A percentile compares a stretch with the other conserved stretches of the same genome.
phyloP scores from a whole-genome alignment of 2,113 vertebrate species.

The Tachuris rubrigastra region DNA sequence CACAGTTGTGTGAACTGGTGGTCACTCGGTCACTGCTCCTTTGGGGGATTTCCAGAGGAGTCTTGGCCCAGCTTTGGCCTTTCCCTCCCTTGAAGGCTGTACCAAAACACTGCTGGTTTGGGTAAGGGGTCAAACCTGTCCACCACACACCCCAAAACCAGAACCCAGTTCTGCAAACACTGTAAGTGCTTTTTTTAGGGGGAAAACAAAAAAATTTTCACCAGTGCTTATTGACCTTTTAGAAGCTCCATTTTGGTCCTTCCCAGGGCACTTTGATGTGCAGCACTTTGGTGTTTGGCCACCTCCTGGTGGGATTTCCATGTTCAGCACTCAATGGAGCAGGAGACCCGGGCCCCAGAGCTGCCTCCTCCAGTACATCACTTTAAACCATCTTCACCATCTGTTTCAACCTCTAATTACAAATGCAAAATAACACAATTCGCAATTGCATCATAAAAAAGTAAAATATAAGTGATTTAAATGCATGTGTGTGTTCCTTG shows the following conservation, averaged over 20 bases:
- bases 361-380: background rate
- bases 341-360: background rate
- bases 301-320: background rate
- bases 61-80: background rate
- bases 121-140: accelerated
- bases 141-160: background rate
- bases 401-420: constrained; percentile 71
- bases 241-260: background rate
- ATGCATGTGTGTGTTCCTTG: constrained; percentile 61
- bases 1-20: accelerated
- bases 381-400: constrained; percentile 58
- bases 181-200: background rate
- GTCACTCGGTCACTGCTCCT: background rate
- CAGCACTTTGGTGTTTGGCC: background rate
- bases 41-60: background rate
- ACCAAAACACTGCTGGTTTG: background rate
- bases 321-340: background rate
- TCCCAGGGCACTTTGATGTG: background rate
- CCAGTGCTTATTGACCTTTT: background rate
- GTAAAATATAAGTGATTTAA: constrained; percentile 72
- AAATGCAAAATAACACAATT: constrained; percentile 73
- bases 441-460: constrained; percentile 70
- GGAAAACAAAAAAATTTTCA: background rate
- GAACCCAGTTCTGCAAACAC: accelerated
- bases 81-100: background rate